Evolutionary conservation across 2,888 invertebrate genomes (phyloP).

Genomic region (Lissonota sp.): DNA sequence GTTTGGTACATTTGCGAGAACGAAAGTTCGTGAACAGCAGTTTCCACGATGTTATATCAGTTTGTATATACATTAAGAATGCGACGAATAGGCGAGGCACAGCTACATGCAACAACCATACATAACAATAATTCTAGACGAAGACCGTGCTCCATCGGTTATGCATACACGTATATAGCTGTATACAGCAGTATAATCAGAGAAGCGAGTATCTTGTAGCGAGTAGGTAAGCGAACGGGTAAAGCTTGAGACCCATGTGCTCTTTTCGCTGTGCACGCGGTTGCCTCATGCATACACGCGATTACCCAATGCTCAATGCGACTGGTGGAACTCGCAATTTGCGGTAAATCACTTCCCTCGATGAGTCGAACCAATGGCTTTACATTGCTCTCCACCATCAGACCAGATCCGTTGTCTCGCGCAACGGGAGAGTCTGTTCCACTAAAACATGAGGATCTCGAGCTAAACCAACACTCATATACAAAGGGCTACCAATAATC

Average conservation of each 20-base stretch:
- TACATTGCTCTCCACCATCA: slow-evolving; percentile 32
- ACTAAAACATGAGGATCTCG: slow-evolving; percentile 19
- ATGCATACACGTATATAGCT: slow-evolving; percentile 3
- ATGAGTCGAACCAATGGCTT: slow-evolving; percentile 43
- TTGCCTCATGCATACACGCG: slow-evolving; percentile 73
- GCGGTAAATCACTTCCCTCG: slow-evolving; percentile 77
- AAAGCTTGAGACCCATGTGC: slow-evolving; percentile 74
- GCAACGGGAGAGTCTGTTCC: slow-evolving; percentile 6
- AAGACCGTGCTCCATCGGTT: slow-evolving; percentile 4
- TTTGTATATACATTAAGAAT: slow-evolving; percentile 56
- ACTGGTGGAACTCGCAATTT: slow-evolving; percentile 76
- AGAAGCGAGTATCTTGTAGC: slow-evolving; percentile 33
- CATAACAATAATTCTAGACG: slow-evolving; percentile 38
- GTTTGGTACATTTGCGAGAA: slow-evolving; percentile 7
- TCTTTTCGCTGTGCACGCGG: slow-evolving; percentile 75
- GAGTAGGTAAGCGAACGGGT: slow-evolving; percentile 52
- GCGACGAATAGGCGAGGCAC: slow-evolving; percentile 47
- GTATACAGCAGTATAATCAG: slow-evolving; percentile 29
- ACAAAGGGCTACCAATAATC: background rate
- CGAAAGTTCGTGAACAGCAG: slow-evolving; percentile 29
- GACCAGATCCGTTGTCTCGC: slow-evolving; percentile 10
- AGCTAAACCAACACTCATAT: slow-evolving; percentile 1
- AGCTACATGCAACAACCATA: slow-evolving; percentile 20
- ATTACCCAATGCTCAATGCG: slow-evolving; percentile 78
- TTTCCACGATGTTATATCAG: slow-evolving; percentile 48